phyloP scores from a whole-genome alignment of 64 coral and sea anemone species.

The Pachyseris speciosa region DNA sequence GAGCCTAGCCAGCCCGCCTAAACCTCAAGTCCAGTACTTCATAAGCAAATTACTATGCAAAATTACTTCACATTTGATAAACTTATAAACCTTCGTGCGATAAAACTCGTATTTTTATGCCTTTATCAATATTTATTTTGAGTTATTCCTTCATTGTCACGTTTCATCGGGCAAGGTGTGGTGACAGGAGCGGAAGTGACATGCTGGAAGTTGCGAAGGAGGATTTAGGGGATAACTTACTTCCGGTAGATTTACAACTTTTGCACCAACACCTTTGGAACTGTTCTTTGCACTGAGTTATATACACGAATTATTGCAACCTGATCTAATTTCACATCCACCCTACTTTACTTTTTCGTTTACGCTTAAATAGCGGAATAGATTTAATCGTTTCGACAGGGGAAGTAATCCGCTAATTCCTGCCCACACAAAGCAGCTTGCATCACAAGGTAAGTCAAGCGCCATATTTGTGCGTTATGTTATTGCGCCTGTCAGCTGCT shows the following conservation, averaged over 20 bases:
- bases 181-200: background rate
- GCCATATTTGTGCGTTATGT: conserved; percentile 91
- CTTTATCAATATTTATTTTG: background rate
- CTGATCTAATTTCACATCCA: too few species aligned
- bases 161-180: background rate
- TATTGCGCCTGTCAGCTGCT: conserved; percentile 65
- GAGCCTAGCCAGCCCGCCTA: too few species aligned
- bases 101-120: background rate
- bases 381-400: background rate
- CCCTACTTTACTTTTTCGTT: too few species aligned
- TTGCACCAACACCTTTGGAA: too few species aligned
- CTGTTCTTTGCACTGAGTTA: background rate
- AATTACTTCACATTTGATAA: background rate
- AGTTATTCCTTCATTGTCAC: background rate
- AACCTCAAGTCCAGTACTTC: too few species aligned
- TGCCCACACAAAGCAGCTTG: conserved; percentile 25
- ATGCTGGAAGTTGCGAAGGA: background rate
- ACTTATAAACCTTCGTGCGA: background rate
- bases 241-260: too few species aligned
- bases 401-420: background rate
- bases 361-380: background rate
- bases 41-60: too few species aligned
- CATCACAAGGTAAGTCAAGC: conserved; percentile 78
- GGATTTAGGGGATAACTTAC: background rate
- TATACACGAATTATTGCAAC: background rate